Conservation (phyloP, 1,140 invertebrate species). For the Ostrea edulis region DNA sequence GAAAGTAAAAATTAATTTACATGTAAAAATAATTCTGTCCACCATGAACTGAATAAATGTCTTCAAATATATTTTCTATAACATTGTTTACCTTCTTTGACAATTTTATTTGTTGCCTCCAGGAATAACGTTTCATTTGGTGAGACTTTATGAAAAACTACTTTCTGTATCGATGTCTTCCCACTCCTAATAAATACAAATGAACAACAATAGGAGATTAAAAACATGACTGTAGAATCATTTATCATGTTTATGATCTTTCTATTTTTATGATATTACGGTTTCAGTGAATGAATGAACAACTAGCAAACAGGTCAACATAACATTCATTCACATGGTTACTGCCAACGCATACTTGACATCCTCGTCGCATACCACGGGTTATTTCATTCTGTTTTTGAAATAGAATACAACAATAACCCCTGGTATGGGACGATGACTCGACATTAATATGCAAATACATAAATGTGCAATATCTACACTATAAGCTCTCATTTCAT, state of each 20-base stretch:
- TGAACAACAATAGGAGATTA: conserved; percentile 64
- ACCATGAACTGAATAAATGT: neutral
- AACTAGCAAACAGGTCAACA: no score
- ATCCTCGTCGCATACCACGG: no score
- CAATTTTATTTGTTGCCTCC: conserved; percentile 98
- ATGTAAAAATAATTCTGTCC: neutral
- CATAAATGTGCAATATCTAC: no score
- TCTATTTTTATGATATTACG: neutral
- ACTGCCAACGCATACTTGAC: no score
- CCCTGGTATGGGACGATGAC: no score
- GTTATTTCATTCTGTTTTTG: no score
- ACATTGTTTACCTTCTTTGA: conserved; percentile 90
- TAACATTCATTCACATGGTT: no score
- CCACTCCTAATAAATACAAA: conserved; percentile 89
- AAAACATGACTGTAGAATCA: neutral
- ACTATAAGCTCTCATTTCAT: no score
- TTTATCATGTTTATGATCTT: neutral
- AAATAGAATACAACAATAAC: no score
- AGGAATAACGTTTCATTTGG: conserved; percentile 99
- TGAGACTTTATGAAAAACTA: conserved; percentile 99
- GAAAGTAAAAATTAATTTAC: neutral
- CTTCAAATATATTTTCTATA: neutral
- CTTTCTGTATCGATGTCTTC: conserved; percentile 99
- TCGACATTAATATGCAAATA: no score
- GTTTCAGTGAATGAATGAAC: no score